These are phyloP conservation scores for Epiblema foenella DNA, from an alignment of 2,888 invertebrate species.

Conservation along the genomic window DNA sequence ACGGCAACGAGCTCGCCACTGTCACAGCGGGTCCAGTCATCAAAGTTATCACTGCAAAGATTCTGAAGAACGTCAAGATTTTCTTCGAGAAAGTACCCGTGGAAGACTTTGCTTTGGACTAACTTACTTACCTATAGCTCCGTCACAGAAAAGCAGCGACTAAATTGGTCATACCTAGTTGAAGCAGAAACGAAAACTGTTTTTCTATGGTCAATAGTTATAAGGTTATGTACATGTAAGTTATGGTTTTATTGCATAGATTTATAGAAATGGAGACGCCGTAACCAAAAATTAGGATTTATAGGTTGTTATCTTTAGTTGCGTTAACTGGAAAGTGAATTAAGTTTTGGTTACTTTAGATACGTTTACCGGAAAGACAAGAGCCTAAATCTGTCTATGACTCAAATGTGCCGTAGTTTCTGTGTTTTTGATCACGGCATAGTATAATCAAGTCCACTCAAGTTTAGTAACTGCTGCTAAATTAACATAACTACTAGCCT, in stretches of 20 bases:
- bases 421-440: too few relatives aligned
- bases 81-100: conserved; percentile 53
- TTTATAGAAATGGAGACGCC: too few relatives aligned
- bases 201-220: too few relatives aligned
- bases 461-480: background rate
- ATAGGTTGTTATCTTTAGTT: background rate
- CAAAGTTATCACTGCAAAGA: conserved; percentile 50
- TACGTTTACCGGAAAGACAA: background rate
- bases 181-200: too few relatives aligned
- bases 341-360: too few relatives aligned
- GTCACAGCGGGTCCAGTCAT: conserved; percentile 64
- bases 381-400: background rate
- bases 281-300: too few relatives aligned
- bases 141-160: background rate
- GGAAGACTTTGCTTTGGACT: conserved; percentile 52
- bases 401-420: background rate
- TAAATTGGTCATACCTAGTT: too few relatives aligned
- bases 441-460: background rate
- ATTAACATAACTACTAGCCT: background rate
- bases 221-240: too few relatives aligned
- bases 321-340: background rate
- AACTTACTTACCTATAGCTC: conserved; percentile 10
- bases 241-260: too few relatives aligned
- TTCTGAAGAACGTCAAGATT: conserved; percentile 53
- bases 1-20: conserved; percentile 60